A percentile compares a stretch with the other conserved stretches of the same genome.
Conservation (phyloP, 2,888 invertebrate species). For the Hyppa rectilinea region DNA sequence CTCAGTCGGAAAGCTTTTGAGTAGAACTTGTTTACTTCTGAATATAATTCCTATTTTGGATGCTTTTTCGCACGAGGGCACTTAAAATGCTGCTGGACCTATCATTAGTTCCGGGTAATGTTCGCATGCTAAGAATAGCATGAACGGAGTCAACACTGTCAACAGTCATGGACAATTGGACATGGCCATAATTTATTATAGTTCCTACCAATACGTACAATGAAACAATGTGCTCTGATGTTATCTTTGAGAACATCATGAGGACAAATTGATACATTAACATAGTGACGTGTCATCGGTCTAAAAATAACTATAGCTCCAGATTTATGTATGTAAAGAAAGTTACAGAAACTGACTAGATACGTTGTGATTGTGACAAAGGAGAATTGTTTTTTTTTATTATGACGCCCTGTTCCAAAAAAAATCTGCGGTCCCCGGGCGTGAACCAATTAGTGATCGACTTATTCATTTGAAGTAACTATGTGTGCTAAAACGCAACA, state of each 20-base stretch:
- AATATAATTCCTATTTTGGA: too few species aligned
- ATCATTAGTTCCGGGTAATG: neutral
- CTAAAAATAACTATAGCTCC: constrained; percentile 7
- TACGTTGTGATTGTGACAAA: neutral
- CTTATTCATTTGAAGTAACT: too few species aligned
- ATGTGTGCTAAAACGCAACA: too few species aligned
- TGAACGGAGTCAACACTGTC: constrained; percentile 26
- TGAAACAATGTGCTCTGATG: constrained; percentile 36
- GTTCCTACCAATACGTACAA: constrained; percentile 2
- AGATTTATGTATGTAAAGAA: neutral
- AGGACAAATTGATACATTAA: constrained; percentile 33
- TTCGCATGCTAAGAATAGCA: neutral
- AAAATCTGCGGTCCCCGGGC: too few species aligned
- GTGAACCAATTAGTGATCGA: too few species aligned
- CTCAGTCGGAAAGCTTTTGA: neutral
- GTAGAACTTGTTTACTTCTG: neutral
- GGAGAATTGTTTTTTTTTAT: too few species aligned
- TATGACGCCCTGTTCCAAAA: too few species aligned
- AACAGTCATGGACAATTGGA: constrained; percentile 43
- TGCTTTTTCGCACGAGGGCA: neutral
- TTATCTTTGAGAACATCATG: constrained; percentile 4
- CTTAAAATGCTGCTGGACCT: neutral
- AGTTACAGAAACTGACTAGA: neutral
- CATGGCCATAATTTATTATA: constrained; percentile 31
- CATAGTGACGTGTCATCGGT: neutral